Conservation (phyloP, 2,888 invertebrate species). For the Drosophila niveifrons region DNA sequence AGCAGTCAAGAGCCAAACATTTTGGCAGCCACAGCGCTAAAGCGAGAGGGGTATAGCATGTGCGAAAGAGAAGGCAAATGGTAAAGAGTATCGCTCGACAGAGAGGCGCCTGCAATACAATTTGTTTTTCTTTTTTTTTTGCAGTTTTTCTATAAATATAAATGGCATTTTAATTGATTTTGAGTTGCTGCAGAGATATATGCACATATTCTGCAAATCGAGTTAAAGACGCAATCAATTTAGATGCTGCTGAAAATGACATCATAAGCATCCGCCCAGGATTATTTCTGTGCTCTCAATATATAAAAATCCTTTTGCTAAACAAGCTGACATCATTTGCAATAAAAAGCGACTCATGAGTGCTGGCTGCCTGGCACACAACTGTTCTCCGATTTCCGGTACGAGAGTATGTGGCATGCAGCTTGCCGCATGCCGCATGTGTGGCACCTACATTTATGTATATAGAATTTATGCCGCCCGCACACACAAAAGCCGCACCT, state of each 20-base stretch:
- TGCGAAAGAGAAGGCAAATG: not conserved
- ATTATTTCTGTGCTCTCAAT: not conserved
- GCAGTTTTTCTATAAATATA: conserved; percentile 42
- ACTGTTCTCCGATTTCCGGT: conserved; percentile 40
- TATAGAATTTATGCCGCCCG: conserved; percentile 63
- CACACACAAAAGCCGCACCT: conserved; percentile 47
- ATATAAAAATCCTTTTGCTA: conserved; percentile 34
- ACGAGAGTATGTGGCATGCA: not conserved
- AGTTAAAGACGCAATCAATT: conserved; percentile 65
- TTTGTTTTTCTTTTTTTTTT: not conserved
- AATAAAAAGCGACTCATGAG: conserved; percentile 20
- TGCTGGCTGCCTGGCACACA: no score
- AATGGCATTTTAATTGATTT: conserved; percentile 72
- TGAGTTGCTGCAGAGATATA: conserved; percentile 33
- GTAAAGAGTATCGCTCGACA: conserved; percentile 26
- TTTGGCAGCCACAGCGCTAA: conserved; percentile 48
- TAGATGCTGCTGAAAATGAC: conserved; percentile 49
- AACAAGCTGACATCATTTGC: conserved; percentile 59
- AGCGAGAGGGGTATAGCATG: conserved; percentile 1
- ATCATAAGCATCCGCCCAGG: conserved; percentile 45
- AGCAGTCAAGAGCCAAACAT: conserved; percentile 52
- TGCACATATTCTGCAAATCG: conserved; percentile 23
- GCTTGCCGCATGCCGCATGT: conserved; percentile 6
- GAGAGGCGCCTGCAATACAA: conserved; percentile 30
- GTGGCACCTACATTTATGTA: conserved; percentile 48